These are phyloP conservation scores for Platycheirus rosarum DNA, from an alignment of 2,888 invertebrate genomes.

Conservation along the genomic window DNA sequence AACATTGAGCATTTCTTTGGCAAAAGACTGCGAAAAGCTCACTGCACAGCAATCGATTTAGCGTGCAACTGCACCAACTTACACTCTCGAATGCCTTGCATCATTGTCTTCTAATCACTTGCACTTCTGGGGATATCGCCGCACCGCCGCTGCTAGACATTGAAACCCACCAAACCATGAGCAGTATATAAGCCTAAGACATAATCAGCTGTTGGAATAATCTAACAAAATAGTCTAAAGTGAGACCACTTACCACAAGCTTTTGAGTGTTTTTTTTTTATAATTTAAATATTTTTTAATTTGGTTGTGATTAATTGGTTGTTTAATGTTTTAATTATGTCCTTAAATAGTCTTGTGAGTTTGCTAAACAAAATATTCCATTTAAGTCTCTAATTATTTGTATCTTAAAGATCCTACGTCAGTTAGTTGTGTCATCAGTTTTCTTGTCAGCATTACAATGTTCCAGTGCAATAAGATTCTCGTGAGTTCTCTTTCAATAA, in stretches of 20 bases:
- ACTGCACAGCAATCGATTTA: neutral
- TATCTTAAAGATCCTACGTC: slow-evolving; percentile 37
- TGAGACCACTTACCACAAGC: slow-evolving; percentile 45
- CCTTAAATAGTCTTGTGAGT: slow-evolving; percentile 45
- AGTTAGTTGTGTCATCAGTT: slow-evolving; percentile 45
- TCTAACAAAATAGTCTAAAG: slow-evolving; percentile 42
- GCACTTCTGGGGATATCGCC: slow-evolving; percentile 67
- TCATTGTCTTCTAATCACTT: slow-evolving; percentile 32
- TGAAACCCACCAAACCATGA: slow-evolving; percentile 66
- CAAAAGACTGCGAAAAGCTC: neutral
- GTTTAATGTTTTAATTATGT: slow-evolving; percentile 20
- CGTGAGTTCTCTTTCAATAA: slow-evolving; percentile 26
- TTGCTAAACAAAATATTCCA: neutral
- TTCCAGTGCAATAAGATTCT: slow-evolving; percentile 42
- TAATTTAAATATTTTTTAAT: too few relatives aligned
- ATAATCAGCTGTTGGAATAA: slow-evolving; percentile 66
- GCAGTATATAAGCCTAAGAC: slow-evolving; percentile 61
- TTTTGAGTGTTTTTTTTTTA: slow-evolving; percentile 8
- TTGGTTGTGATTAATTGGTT: slow-evolving; percentile 13
- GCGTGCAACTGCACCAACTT: slow-evolving; percentile 23
- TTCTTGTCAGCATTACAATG: slow-evolving; percentile 27
- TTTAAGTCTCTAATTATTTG: neutral
- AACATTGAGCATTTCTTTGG: slow-evolving; percentile 57
- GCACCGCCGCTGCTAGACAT: slow-evolving; percentile 52
- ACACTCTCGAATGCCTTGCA: too few relatives aligned